A percentile compares a stretch with the other conserved stretches of the same genome.
Evolutionary conservation across 2,113 vertebrate species (phyloP).

Genomic region (Ophiodon elongatus): DNA sequence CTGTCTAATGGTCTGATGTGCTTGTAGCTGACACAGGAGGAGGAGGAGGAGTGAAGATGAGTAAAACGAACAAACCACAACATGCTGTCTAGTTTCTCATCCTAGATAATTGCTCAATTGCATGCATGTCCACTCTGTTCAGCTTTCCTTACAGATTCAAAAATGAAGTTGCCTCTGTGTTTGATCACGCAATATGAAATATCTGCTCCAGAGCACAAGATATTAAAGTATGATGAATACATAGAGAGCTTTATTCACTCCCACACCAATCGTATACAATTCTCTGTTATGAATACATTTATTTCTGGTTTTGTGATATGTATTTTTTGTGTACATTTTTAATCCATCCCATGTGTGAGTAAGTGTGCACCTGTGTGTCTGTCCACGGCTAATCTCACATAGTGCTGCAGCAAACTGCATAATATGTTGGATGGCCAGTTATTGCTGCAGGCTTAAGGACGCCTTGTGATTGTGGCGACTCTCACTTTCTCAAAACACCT

Average conservation of each 20-base stretch:
- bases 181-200: background rate
- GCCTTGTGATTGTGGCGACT: too few relatives aligned
- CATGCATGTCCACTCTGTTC: background rate
- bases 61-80: slow-evolving; percentile 1
- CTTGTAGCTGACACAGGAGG: background rate
- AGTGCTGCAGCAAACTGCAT: too few relatives aligned
- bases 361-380: too few relatives aligned
- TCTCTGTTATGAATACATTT: background rate
- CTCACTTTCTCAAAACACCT: too few relatives aligned
- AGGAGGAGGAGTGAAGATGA: background rate
- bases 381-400: too few relatives aligned
- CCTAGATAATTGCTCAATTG: slow-evolving; percentile 5
- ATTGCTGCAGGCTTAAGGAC: too few relatives aligned
- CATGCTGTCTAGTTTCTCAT: slow-evolving; percentile 9
- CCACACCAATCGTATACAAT: background rate
- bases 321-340: background rate
- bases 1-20: slow-evolving; percentile 30
- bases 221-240: background rate
- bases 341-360: too few relatives aligned
- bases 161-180: background rate
- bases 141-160: background rate
- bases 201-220: background rate
- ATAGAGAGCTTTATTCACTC: background rate
- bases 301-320: background rate
- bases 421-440: too few relatives aligned